Evolutionary conservation across 2,113 vertebrate species (phyloP).

Genomic region (Psilopogon haemacephalus): DNA sequence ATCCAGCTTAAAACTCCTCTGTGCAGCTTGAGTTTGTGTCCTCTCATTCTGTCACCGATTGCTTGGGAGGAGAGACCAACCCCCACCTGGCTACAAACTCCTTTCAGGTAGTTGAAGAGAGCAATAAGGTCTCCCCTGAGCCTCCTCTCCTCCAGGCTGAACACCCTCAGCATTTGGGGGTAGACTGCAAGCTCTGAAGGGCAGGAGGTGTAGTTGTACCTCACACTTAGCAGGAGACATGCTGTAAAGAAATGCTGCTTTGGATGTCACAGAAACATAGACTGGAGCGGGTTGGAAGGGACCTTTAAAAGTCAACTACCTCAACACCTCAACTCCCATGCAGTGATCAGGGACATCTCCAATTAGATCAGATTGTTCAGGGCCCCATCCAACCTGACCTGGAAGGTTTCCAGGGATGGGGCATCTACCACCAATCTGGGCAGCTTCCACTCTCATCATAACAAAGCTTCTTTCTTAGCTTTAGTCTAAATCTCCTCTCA

Average conservation of each 20-base stretch:
- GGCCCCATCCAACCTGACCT: not conserved
- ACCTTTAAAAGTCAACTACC: not conserved
- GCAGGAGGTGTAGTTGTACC: not conserved
- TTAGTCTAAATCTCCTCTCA: not conserved
- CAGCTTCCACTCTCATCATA: not conserved
- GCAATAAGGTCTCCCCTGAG: too few relatives aligned
- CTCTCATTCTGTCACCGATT: too few relatives aligned
- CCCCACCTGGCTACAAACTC: too few relatives aligned
- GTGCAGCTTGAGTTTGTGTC: too few relatives aligned
- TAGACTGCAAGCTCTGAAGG: not conserved
- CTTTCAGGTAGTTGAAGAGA: too few relatives aligned
- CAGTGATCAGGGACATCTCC: not conserved
- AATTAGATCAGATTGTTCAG: not conserved
- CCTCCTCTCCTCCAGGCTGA: too few relatives aligned
- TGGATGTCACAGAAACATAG: not conserved
- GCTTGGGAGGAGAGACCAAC: too few relatives aligned
- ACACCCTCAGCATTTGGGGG: not conserved
- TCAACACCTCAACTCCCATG: not conserved
- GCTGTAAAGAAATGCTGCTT: not conserved
- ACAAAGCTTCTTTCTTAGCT: not conserved
- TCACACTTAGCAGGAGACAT: not conserved
- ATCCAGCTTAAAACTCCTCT: too few relatives aligned
- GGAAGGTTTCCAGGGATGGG: not conserved
- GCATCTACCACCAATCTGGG: not conserved
- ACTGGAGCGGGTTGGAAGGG: not conserved